Base-by-base conservation (phyloP, 30 jellyfish, hydroid and myxozoan genomes). In the Turritopsis dohrnii region DNA sequence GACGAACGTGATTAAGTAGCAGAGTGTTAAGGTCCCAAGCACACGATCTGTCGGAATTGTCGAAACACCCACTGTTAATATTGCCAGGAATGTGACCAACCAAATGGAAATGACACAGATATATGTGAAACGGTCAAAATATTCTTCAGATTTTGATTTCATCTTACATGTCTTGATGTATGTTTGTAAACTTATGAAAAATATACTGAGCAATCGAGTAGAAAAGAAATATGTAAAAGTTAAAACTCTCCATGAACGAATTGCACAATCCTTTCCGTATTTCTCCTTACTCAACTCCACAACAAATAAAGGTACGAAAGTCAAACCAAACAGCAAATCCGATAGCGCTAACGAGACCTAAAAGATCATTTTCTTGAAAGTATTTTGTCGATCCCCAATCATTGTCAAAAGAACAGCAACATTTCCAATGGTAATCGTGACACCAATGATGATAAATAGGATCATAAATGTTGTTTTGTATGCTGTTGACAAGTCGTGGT, bases 201-300 rank as follows among this genome's bases (percentile, higher is more conserved):
- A 65, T 31, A 53, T 71, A 52, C 87, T 31, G 25, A 80, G 87
- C 16, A 80, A 53, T 80, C 87, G 83, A n/a, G 87, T 53, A 16
- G 77, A 80, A 80, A 80, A 65, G 24, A 80, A 80, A 71, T 53
- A 80, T 18, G 82, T n/a, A 80, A 80, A 80, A 13, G 79, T 53
- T 54, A 80, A 22, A 16, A 80, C 87, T n/a, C 87, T 75, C 87
- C 87, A 80, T 28, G 87, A 80, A 25, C 87, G 87, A 31, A 80
- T 80, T 21, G 25, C 24, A 65, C 87, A 80, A 26, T 31, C 22
- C 7, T 26, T 53, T 27, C 66, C 52, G 0, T 27, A 18, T 23
- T 17, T 25, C 0, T 16, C 79, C 0, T 52, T 26, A 24, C 65
- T 29, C 21, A 80, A 65, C 87, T 80, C 87, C 82, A 53, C 60